Conservation (phyloP, 2,797 vertebrate species). For the Saxicola maurus region DNA sequence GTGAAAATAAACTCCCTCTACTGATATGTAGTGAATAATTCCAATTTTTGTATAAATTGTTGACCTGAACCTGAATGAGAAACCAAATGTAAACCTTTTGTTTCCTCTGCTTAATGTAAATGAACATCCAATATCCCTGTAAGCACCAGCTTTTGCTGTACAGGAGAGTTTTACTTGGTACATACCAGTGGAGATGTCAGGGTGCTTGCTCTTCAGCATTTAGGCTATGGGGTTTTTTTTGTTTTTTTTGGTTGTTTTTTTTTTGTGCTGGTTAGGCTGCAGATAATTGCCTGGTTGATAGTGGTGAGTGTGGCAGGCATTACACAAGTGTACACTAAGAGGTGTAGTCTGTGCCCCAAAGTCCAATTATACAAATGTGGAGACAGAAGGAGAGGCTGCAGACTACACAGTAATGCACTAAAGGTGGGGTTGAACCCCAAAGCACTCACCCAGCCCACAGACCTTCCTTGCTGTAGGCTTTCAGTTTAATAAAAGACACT, state of each 20-base stretch:
- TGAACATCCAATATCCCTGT: neutral
- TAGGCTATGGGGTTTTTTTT: neutral
- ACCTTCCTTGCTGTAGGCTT: neutral
- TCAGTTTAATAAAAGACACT: neutral
- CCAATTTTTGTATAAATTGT: neutral
- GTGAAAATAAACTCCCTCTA: neutral
- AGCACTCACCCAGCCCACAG: neutral
- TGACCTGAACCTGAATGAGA: neutral
- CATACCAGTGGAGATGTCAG: rapidly evolving
- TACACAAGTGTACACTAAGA: rapidly evolving
- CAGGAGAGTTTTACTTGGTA: neutral
- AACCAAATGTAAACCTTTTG: neutral
- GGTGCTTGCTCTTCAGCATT: neutral
- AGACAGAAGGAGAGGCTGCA: neutral
- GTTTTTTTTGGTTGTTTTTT: too few species aligned
- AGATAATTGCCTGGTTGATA: neutral
- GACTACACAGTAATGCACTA: neutral
- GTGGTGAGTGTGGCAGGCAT: neutral
- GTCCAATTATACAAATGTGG: neutral
- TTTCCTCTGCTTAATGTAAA: neutral
- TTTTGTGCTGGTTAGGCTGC: neutral
- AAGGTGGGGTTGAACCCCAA: neutral
- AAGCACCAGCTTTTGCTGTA: neutral
- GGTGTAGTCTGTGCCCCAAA: neutral
- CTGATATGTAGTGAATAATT: neutral